phyloP scores from a whole-genome alignment of 2,888 invertebrate species.

The Oxytorus armatus region DNA sequence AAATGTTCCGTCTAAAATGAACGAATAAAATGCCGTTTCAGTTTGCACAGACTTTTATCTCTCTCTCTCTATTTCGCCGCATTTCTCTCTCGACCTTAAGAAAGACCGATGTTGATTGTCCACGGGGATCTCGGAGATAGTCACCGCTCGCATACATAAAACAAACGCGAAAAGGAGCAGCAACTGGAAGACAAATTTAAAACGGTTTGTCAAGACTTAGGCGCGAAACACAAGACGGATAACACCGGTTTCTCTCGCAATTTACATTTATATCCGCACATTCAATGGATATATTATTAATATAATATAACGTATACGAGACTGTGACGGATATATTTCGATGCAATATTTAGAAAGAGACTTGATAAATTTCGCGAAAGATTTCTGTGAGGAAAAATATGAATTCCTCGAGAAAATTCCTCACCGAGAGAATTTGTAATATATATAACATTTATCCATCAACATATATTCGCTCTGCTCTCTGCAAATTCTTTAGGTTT shows the following conservation, averaged over 20 bases:
- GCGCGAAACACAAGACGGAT: constrained; percentile 44
- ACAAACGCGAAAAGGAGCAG: background rate
- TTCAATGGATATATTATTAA: constrained; percentile 16
- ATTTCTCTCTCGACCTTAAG: constrained; percentile 5
- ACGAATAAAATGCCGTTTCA: too few relatives aligned
- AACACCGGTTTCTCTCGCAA: constrained; percentile 26
- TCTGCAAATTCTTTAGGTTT: background rate
- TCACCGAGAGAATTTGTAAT: too few relatives aligned
- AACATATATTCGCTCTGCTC: too few relatives aligned
- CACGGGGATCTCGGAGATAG: background rate
- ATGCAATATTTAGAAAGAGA: too few relatives aligned
- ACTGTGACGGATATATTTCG: background rate
- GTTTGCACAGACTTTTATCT: too few relatives aligned
- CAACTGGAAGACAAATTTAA: constrained; percentile 35
- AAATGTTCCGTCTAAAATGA: too few relatives aligned
- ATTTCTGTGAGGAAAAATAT: too few relatives aligned
- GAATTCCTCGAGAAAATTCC: too few relatives aligned
- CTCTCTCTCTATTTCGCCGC: background rate
- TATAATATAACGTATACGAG: background rate
- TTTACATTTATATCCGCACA: constrained; percentile 33
- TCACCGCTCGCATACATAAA: constrained; percentile 18
- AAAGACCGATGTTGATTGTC: constrained; percentile 40
- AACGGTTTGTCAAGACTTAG: constrained; percentile 26
- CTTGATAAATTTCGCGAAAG: too few relatives aligned
- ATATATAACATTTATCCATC: too few relatives aligned